Evolutionary conservation across 2,113 vertebrate species (phyloP).

Genomic region (Chloebia gouldiae): DNA sequence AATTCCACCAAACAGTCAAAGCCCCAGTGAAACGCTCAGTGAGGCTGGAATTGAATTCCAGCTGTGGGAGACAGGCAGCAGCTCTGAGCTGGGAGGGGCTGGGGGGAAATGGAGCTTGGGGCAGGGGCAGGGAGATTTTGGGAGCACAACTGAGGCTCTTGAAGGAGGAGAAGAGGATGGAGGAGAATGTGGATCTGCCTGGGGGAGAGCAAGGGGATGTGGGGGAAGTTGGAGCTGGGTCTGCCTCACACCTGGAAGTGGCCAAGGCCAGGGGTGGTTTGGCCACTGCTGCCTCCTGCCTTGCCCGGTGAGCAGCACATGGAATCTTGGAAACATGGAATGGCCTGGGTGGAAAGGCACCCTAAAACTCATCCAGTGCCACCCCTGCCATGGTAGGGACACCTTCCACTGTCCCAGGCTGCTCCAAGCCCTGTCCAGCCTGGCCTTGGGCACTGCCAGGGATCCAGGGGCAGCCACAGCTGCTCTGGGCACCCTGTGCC

Average conservation of each 20-base stretch:
- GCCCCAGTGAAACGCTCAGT: neutral
- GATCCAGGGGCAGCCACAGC: neutral
- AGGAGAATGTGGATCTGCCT: neutral
- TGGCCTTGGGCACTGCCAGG: neutral
- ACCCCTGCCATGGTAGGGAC: neutral
- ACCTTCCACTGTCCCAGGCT: neutral
- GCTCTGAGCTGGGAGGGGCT: neutral
- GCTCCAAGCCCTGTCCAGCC: neutral
- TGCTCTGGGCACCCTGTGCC: neutral
- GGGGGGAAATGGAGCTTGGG: neutral
- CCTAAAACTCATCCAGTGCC: accelerated
- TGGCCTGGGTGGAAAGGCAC: neutral
- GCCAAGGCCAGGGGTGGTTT: neutral
- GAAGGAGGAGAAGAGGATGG: neutral
- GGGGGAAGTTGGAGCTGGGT: neutral
- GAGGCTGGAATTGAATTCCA: neutral
- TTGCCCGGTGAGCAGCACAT: neutral
- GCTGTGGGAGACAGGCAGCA: neutral
- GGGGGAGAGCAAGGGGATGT: neutral
- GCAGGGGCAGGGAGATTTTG: neutral
- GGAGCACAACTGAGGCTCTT: neutral
- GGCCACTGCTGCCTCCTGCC: neutral
- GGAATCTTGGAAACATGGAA: neutral
- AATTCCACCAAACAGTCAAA: neutral
- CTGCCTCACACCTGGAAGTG: neutral